These are phyloP conservation scores for Mycetomoellerius zeteki DNA, from an alignment of 1,140 invertebrate genomes.

Conservation along the genomic window DNA sequence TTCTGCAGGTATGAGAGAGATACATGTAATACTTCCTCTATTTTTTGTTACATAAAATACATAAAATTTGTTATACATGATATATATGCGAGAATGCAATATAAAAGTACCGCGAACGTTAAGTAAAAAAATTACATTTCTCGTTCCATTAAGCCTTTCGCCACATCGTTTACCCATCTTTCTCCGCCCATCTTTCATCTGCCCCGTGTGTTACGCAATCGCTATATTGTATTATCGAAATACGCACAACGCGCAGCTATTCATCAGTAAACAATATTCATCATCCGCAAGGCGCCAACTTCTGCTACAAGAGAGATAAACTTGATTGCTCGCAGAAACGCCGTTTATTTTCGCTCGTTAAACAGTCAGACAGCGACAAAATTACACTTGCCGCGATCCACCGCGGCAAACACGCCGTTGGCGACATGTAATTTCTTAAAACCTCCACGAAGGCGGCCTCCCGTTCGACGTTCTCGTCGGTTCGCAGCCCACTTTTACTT, in stretches of 20 bases:
- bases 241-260: neutral
- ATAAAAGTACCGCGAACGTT: neutral
- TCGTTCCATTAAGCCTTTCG: neutral
- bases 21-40: neutral
- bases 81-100: neutral
- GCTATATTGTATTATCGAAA: conserved; percentile 43
- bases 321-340: conserved; percentile 36
- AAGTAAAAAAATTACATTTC: conserved; percentile 29
- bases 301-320: conserved; percentile 50
- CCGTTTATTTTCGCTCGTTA: conserved; percentile 24
- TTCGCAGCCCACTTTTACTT: conserved; percentile 75
- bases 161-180: neutral
- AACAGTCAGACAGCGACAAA: neutral
- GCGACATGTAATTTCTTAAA: conserved; percentile 73
- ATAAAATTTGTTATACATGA: neutral
- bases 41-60: neutral
- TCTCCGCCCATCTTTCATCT: neutral
- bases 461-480: conserved; percentile 30
- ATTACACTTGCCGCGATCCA: conserved; percentile 35
- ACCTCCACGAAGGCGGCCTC: conserved; percentile 31
- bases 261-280: neutral
- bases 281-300: conserved; percentile 4
- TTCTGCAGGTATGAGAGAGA: no score
- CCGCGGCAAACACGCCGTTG: conserved; percentile 33
- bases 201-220: conserved; percentile 8